These are phyloP conservation scores for Scaptodrosophila lebanonensis DNA, from an alignment of 1,140 invertebrate species.

Conservation along the genomic window DNA sequence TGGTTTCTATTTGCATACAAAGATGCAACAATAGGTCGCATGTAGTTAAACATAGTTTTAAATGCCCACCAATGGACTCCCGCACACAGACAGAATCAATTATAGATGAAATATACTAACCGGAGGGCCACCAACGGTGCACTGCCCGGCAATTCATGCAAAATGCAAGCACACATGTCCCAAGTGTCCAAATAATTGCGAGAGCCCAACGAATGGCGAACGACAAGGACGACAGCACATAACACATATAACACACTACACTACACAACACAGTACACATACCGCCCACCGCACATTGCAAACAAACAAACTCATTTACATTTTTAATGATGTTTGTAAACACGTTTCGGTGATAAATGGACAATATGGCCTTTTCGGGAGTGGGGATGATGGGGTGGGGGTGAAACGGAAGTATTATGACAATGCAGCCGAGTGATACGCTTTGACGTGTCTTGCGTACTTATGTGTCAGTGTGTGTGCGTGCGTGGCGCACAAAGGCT, in stretches of 20 bases:
- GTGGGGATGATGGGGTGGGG: constrained; percentile 33
- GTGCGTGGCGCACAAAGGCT: constrained; percentile 19
- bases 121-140: constrained; percentile 21
- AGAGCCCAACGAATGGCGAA: constrained; percentile 24
- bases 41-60: constrained; percentile 42
- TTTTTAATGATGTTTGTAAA: constrained; percentile 72
- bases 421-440: constrained; percentile 47
- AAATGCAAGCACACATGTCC: constrained; percentile 50
- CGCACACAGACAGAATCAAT: constrained; percentile 48
- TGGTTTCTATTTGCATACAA: too few species aligned
- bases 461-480: constrained; percentile 9
- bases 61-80: constrained; percentile 29
- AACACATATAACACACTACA: too few species aligned
- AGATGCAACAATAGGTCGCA: constrained; percentile 1
- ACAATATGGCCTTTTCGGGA: constrained; percentile 29
- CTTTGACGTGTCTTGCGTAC: constrained; percentile 10
- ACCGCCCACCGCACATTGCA: constrained; percentile 41
- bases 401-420: constrained; percentile 57
- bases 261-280: too few species aligned
- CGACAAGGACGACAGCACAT: too few species aligned
- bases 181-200: constrained; percentile 66
- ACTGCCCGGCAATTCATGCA: constrained; percentile 46
- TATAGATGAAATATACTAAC: constrained; percentile 58
- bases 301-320: constrained; percentile 74
- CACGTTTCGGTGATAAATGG: constrained; percentile 48